phyloP scores from a whole-genome alignment of 1,140 invertebrate species.

The Belonocnema kinseyi region DNA sequence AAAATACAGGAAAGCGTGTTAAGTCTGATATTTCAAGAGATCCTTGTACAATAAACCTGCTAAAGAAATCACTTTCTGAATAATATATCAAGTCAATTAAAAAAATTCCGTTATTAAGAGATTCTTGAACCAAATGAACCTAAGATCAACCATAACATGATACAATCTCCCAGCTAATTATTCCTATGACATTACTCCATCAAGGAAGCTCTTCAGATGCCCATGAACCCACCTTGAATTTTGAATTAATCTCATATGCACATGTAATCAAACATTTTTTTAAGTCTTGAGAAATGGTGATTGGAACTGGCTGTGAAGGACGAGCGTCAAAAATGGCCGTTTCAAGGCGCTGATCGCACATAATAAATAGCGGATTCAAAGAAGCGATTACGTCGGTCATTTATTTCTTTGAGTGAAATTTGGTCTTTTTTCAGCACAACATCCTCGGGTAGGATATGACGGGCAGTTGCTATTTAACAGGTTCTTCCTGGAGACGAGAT shows the following conservation, averaged over 20 bases:
- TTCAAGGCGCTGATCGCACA: conserved; percentile 11
- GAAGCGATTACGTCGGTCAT: conserved; percentile 25
- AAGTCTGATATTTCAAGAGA: no score
- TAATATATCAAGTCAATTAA: no score
- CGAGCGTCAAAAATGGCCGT: conserved; percentile 19
- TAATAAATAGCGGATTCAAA: conserved; percentile 21
- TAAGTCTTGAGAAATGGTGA: conserved; percentile 4
- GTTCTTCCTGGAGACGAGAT: conserved; percentile 28
- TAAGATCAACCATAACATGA: background rate
- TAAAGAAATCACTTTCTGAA: background rate
- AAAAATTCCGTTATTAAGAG: no score
- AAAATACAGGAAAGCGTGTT: no score
- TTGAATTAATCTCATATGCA: conserved; percentile 2
- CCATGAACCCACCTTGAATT: background rate
- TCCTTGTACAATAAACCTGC: no score
- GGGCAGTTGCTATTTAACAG: conserved; percentile 23
- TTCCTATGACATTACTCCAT: background rate
- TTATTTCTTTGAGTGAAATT: conserved; percentile 31
- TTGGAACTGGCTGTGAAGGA: conserved; percentile 18
- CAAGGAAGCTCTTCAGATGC: background rate
- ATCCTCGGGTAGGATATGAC: conserved; percentile 11
- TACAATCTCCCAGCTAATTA: background rate
- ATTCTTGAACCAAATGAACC: background rate
- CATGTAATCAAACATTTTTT: conserved; percentile 17
- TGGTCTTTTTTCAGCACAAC: conserved; percentile 1